Base-by-base conservation (phyloP, 2,888 invertebrate species). In the Rotaria macrura region DNA sequence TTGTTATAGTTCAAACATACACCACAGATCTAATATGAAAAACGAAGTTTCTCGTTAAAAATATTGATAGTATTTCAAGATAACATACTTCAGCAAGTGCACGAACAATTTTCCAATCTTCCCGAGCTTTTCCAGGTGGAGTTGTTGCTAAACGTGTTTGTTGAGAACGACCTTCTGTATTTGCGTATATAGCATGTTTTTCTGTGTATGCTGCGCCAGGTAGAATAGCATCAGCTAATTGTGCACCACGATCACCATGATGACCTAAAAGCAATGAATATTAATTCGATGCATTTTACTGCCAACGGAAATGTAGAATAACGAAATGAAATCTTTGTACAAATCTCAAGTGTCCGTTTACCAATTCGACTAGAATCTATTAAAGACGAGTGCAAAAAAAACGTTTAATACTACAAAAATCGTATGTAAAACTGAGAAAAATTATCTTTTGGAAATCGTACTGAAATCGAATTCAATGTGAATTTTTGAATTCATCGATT, bases 131-230 rank as follows among this genome's bases (percentile, higher is more conserved):
- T 72, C 97, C 97, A 1, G 97, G 97, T 86, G 97, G 95, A 29
- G 95, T 93, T 74, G 97, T 94, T 38, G 96, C 97, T 7, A 93
- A 92, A 54, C 94, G 92, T 0, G 96, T 95, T 92, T 95, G 94
- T 91, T 98, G 97, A 55, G 97, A 94, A 87, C 98, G 93, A 2
- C 99, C 99, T 92, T 99, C 99, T 0, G 96, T 97, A 92, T 99
- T 99, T 0, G 96, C 96, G 91, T 95, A 99, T 0, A 95, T 96
- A n/a, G 93, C 96, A 90, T 95, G 94, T 92, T 99, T 99, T 93
- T 99, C 99, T 0, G 99, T 99, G 92, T 98, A 99, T 0, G 99
- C 97, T 12, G 96, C 96, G 87, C 97, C 92, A 2, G 99, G 96
- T 23, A 99, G 92, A 87, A 99, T 93, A 4, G 95, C 93, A 92